A percentile compares a stretch with the other conserved stretches of the same genome.
Evolutionary conservation across 1,140 invertebrate genomes (phyloP).

Genomic region (Bathynomus jamesi): DNA sequence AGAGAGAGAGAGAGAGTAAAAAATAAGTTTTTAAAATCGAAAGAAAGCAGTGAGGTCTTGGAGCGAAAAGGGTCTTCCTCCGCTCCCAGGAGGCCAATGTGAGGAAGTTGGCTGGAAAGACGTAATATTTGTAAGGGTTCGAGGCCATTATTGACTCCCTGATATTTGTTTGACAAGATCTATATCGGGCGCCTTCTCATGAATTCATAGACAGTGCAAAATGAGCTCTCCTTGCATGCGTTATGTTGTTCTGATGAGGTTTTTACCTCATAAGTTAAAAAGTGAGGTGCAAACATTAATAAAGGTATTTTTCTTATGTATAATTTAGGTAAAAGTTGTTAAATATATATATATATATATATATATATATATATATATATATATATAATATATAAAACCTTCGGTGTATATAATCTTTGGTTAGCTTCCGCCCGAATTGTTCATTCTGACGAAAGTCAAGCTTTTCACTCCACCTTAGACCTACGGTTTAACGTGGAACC

Average conservation of each 20-base stretch:
- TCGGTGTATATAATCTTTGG: too few species aligned
- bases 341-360: slow-evolving; percentile 1
- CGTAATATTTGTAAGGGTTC: background rate
- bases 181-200: background rate
- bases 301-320: too few species aligned
- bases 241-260: too few species aligned
- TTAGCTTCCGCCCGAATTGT: too few species aligned
- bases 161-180: background rate
- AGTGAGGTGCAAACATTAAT: too few species aligned
- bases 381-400: too few species aligned
- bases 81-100: background rate
- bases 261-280: too few species aligned
- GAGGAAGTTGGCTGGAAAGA: background rate
- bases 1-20: background rate
- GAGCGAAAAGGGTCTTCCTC: background rate
- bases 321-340: background rate
- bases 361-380: slow-evolving; percentile 3
- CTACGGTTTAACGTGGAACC: too few species aligned
- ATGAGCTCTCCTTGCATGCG: background rate
- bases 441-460: too few species aligned
- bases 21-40: background rate
- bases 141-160: background rate
- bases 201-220: background rate
- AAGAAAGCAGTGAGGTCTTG: background rate
- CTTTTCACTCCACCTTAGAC: too few species aligned